Conservation (phyloP, 2,113 vertebrate genomes). For the Oreocharis arfaki region DNA sequence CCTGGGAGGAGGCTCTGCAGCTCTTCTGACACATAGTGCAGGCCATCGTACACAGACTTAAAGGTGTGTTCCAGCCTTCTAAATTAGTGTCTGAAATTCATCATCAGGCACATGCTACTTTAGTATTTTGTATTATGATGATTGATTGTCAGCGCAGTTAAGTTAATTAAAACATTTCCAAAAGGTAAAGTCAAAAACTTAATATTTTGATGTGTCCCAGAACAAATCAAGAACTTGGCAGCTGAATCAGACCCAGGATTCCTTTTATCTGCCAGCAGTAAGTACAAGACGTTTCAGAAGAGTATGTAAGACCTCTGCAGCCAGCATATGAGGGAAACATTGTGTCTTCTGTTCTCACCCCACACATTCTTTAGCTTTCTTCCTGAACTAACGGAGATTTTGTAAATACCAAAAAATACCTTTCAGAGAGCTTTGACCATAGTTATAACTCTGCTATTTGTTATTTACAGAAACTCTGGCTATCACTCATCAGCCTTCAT, state of each 20-base stretch:
- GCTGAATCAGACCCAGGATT: not conserved
- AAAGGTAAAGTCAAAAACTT: not conserved
- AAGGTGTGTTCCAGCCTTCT: not conserved
- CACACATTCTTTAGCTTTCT: not conserved
- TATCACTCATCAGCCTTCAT: not conserved
- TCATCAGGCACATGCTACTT: not conserved
- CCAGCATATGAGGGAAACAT: accelerated
- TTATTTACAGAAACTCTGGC: not conserved
- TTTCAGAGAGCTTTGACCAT: not conserved
- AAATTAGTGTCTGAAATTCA: not conserved
- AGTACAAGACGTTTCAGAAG: not conserved
- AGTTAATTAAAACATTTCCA: not conserved
- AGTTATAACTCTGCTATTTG: not conserved
- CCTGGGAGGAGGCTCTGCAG: not conserved
- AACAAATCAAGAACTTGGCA: not conserved
- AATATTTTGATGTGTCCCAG: not conserved
- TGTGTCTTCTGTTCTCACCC: not conserved
- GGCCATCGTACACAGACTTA: not conserved
- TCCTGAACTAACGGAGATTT: not conserved
- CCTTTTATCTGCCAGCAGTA: not conserved
- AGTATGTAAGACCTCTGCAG: not conserved
- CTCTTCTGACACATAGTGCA: not conserved
- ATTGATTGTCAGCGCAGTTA: not conserved
- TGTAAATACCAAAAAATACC: not conserved
- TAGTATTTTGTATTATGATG: not conserved